A percentile compares a stretch with the other conserved stretches of the same genome.
These are phyloP conservation scores for Folsomia manolachei DNA, from an alignment of 2,888 invertebrate species.

Conservation along the genomic window DNA sequence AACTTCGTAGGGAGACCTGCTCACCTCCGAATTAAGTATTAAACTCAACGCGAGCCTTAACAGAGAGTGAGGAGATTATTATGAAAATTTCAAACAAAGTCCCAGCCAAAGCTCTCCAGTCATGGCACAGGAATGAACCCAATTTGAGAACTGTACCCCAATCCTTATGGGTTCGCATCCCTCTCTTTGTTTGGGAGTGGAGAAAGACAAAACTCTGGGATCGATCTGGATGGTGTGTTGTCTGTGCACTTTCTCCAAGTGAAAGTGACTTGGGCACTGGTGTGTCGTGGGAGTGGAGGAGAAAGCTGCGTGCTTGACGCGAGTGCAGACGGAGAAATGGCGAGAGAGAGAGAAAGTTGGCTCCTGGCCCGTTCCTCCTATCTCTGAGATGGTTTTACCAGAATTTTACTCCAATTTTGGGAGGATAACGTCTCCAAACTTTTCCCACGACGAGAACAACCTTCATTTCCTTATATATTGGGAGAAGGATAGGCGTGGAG, in stretches of 20 bases:
- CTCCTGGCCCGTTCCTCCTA: conserved; percentile 47
- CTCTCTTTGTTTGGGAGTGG: neutral
- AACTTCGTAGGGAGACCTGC: neutral
- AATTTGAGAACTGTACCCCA: conserved; percentile 1
- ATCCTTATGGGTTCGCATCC: neutral
- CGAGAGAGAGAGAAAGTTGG: conserved; percentile 33
- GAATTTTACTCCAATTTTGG: no score
- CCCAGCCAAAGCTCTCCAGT: neutral
- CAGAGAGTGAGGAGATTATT: neutral
- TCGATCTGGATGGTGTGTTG: neutral
- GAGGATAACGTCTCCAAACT: no score
- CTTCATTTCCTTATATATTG: no score
- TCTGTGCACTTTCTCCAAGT: neutral
- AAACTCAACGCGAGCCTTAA: neutral
- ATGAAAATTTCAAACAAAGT: neutral
- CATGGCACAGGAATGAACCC: neutral
- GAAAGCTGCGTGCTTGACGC: conserved; percentile 12
- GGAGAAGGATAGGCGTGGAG: no score
- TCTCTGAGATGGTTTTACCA: conserved; percentile 12
- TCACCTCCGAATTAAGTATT: neutral
- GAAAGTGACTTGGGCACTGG: neutral
- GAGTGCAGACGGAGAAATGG: conserved; percentile 17
- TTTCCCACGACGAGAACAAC: no score
- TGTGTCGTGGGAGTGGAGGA: conserved; percentile 1
- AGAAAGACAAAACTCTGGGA: conserved; percentile 8